Evolutionary conservation across 2,113 vertebrate genomes (phyloP).

Genomic region (Amazona guildingii): DNA sequence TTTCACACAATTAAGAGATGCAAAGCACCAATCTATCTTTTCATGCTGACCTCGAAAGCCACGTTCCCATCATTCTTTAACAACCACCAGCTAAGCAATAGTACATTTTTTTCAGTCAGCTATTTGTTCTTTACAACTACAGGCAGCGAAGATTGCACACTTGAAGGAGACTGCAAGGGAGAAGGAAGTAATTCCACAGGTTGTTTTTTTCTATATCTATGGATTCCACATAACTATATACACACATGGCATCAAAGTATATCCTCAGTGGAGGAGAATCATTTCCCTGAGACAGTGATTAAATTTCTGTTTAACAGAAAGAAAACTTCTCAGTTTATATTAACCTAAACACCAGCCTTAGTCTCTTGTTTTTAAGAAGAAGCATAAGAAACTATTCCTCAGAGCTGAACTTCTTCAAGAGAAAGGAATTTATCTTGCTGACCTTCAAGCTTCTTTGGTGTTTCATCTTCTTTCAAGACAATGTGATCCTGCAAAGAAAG

Average conservation of each 20-base stretch:
- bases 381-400: not conserved
- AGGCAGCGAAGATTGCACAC: not conserved
- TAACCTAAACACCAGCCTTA: not conserved
- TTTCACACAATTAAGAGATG: not conserved
- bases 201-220: not conserved
- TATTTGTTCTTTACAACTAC: not conserved
- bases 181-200: not conserved
- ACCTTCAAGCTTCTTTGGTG: conserved; percentile 61
- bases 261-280: not conserved
- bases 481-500: conserved; percentile 75
- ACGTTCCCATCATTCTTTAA: not conserved
- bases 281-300: not conserved
- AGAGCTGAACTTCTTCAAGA: not conserved
- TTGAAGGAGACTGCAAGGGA: not conserved
- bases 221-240: not conserved
- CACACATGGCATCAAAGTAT: not conserved
- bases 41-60: not conserved
- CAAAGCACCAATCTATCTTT: not conserved
- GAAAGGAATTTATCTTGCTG: not conserved
- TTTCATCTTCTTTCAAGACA: conserved; percentile 71
- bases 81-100: not conserved
- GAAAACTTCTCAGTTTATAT: not conserved
- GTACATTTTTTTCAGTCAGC: not conserved
- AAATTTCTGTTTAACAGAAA: not conserved
- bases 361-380: not conserved